These are phyloP conservation scores for Manacus vitellinus DNA, from an alignment of 2,113 vertebrate genomes.

Conservation along the genomic window DNA sequence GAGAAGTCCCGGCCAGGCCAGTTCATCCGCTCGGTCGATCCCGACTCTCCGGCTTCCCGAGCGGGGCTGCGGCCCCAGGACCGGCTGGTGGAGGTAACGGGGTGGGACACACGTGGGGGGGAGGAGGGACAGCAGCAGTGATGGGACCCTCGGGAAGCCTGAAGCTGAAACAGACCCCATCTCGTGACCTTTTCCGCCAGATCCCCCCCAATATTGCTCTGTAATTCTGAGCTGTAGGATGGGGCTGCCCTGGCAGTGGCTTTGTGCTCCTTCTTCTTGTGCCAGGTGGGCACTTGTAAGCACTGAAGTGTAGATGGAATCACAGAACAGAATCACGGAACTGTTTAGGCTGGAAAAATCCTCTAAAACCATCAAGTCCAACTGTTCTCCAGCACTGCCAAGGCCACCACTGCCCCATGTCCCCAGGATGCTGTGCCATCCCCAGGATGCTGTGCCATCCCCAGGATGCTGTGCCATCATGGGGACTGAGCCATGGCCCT, in stretches of 20 bases:
- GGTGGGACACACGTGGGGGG: not conserved
- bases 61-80: conserved; percentile 87
- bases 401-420: not conserved
- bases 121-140: not conserved
- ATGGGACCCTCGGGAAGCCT: not conserved
- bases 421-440: not conserved
- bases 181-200: fast-evolving
- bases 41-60: conserved; percentile 79
- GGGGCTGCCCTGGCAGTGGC: fast-evolving
- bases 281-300: fast-evolving
- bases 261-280: not conserved
- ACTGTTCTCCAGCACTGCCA: not conserved
- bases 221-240: fast-evolving
- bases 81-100: conserved; percentile 86
- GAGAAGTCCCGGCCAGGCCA: conserved; percentile 87
- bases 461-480: not conserved
- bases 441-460: no score
- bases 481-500: not conserved
- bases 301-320: fast-evolving
- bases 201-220: fast-evolving
- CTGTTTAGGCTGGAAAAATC: not conserved
- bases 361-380: fast-evolving
- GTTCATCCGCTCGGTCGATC: conserved; percentile 90
- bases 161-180: fast-evolving
- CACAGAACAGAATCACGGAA: fast-evolving